A percentile compares a stretch with the other conserved stretches of the same genome.
Evolutionary conservation across 2,888 invertebrate species (phyloP).

Genomic region (Cataglyphis rosenhaueri): DNA sequence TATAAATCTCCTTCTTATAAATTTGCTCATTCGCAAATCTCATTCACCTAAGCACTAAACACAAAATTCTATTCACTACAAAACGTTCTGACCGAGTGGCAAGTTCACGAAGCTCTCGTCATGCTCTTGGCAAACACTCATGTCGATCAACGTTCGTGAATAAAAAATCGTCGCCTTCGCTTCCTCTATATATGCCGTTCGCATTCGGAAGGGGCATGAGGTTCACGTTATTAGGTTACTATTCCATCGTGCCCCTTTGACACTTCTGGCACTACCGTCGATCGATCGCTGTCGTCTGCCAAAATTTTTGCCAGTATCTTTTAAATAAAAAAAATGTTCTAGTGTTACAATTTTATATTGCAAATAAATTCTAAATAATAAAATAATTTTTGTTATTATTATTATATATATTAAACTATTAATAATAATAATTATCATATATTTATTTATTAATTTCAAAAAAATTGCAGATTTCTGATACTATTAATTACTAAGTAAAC

Average conservation of each 20-base stretch:
- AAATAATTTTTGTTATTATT: neutral
- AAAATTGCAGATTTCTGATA: neutral
- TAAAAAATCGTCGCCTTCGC: constrained; percentile 66
- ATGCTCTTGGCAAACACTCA: constrained; percentile 39
- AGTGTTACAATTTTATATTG: neutral
- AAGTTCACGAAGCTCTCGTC: constrained; percentile 43
- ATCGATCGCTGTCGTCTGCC: neutral
- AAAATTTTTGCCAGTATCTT: neutral
- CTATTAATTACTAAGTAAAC: neutral
- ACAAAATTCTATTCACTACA: neutral
- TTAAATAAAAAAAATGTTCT: neutral
- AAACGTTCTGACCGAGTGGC: constrained; percentile 4
- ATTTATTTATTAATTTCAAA: constrained; percentile 1
- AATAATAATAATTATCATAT: neutral
- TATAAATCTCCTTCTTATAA: neutral
- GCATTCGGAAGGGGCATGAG: constrained; percentile 68
- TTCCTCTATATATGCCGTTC: constrained; percentile 75
- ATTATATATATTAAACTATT: neutral
- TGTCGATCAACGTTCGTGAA: constrained; percentile 56
- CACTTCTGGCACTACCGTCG: constrained; percentile 54
- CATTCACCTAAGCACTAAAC: neutral
- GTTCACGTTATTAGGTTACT: constrained; percentile 78
- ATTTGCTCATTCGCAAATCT: neutral
- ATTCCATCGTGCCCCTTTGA: constrained; percentile 66
- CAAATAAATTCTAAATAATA: constrained; percentile 1